Evolutionary conservation across 2,888 invertebrate species (phyloP), one percentile per base, ranked within the genome.

Genomic region (Drosophila antonietae): DNA sequence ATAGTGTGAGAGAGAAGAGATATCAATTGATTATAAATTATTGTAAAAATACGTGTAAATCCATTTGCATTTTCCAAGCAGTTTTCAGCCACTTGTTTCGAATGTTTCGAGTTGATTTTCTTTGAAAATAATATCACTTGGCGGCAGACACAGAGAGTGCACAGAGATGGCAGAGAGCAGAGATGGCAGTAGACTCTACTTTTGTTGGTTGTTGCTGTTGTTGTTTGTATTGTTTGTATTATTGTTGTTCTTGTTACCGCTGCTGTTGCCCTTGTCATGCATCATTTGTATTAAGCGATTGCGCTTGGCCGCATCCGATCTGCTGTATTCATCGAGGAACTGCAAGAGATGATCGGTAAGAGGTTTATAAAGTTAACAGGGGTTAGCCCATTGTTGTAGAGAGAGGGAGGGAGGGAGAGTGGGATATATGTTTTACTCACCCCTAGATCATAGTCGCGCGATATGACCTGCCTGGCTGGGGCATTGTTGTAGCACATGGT

Each of bases 251-350:
- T 41, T 75, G 49, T n/a, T 63, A 39, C 33, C 62, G 28, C 18
- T 57, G 35, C 33, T 62, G 47, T 44, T 70, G 43, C 56, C 78
- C 18, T 74, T 69, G 44, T 51, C 73, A 20, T 83, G 62, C 55
- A 85, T 73, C 35, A 84, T 64, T 51, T 81, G 72, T 46, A 93
- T 89, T 61, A 93, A 85, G 75, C 85, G 91, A 90, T 93, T 93
- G 65, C 90, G 91, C 73, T 92, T 91, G 44, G 92, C 93, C 60
- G 90, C 87, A 55, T 92, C 92, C 68, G 93, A 92, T 83, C 91
- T 91, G 72, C 90, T 91, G 71, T 93, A 93, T 74, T 92, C 93
- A 68, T 93, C 93, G 33, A 93, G 80, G 53, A 91, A 90, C 93
- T 93, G 69, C 12, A 75, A 37, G 35, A 20, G 20, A 52, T 31